Evolutionary conservation across 2,888 invertebrate genomes (phyloP).

Genomic region (Sinhomidia bicolor): DNA sequence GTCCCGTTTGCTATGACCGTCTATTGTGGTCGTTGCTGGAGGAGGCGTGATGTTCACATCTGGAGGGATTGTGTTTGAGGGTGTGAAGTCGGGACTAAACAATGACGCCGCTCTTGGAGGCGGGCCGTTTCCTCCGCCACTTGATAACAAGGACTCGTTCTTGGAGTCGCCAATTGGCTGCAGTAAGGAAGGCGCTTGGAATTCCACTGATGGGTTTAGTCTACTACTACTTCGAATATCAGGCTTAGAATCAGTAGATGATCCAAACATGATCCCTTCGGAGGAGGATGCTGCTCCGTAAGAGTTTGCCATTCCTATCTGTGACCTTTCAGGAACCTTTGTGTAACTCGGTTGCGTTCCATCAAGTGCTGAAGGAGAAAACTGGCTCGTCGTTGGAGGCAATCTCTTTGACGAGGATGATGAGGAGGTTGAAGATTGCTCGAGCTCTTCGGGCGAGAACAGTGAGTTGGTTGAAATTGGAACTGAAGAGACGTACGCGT

Average conservation of each 20-base stretch:
- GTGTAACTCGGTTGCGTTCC: slow-evolving; percentile 32
- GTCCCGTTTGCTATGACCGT: slow-evolving; percentile 61
- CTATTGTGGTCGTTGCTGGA: not conserved
- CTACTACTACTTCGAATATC: slow-evolving; percentile 59
- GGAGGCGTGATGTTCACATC: slow-evolving; percentile 41
- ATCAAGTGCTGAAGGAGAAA: slow-evolving; percentile 60
- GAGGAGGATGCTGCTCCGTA: slow-evolving; percentile 47
- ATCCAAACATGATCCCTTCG: slow-evolving; percentile 64
- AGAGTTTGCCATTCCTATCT: not conserved
- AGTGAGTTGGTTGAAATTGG: slow-evolving; percentile 54
- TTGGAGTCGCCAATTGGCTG: slow-evolving; percentile 64
- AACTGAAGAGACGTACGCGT: slow-evolving; percentile 41
- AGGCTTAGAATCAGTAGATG: slow-evolving; percentile 53
- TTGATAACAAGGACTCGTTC: slow-evolving; percentile 45
- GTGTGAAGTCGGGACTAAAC: slow-evolving; percentile 71
- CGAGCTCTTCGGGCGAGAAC: slow-evolving; percentile 65
- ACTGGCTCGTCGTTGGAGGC: slow-evolving; percentile 60
- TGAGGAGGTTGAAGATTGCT: not conserved
- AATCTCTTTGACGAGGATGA: slow-evolving; percentile 58
- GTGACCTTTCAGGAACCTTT: slow-evolving; percentile 56
- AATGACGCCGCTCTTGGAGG: slow-evolving; percentile 59
- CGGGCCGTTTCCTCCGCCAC: not conserved
- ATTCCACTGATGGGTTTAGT: slow-evolving; percentile 64
- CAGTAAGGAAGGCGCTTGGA: slow-evolving; percentile 68
- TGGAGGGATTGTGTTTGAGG: slow-evolving; percentile 50